Conservation (phyloP, 2,888 invertebrate species). For the Drosophila acutilabella region DNA sequence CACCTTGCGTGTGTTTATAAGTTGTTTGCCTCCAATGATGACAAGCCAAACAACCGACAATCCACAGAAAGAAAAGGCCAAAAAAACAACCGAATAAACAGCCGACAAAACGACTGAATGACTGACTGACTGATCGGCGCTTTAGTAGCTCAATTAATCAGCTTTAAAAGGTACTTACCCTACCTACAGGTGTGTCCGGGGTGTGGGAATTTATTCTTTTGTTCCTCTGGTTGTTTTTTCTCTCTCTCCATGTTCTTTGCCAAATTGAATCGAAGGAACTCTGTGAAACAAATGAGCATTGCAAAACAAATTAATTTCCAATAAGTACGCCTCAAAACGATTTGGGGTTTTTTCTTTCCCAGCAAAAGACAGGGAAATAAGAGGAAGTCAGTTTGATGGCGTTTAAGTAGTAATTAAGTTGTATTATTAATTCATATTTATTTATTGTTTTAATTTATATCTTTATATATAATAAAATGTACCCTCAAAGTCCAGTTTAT, state of each 20-base stretch:
- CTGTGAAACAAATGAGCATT: conserved; percentile 18
- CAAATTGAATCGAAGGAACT: conserved; percentile 8
- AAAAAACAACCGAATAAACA: not conserved
- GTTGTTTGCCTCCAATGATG: conserved; percentile 59
- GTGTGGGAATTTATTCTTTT: conserved; percentile 50
- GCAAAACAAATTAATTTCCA: conserved; percentile 33
- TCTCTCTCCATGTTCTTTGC: not conserved
- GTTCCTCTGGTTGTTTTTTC: conserved; percentile 1
- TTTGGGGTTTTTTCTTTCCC: not conserved
- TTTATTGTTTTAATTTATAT: no score
- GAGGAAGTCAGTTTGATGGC: not conserved
- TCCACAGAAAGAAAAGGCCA: not conserved
- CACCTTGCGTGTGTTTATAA: conserved; percentile 70
- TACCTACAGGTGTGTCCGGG: conserved; percentile 59
- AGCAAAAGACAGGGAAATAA: not conserved
- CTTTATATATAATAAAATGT: no score
- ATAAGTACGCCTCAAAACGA: conserved; percentile 17
- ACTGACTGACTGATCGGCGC: conserved; percentile 51
- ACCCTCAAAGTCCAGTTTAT: no score
- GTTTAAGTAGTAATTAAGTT: no score
- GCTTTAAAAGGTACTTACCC: conserved; percentile 52
- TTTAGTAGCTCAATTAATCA: conserved; percentile 77
- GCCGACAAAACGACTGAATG: conserved; percentile 21
- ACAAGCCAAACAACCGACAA: conserved; percentile 50
- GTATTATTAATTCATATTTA: no score